Evolutionary conservation across 1,140 invertebrate genomes (phyloP).

Genomic region (Medauroidea extradentata): DNA sequence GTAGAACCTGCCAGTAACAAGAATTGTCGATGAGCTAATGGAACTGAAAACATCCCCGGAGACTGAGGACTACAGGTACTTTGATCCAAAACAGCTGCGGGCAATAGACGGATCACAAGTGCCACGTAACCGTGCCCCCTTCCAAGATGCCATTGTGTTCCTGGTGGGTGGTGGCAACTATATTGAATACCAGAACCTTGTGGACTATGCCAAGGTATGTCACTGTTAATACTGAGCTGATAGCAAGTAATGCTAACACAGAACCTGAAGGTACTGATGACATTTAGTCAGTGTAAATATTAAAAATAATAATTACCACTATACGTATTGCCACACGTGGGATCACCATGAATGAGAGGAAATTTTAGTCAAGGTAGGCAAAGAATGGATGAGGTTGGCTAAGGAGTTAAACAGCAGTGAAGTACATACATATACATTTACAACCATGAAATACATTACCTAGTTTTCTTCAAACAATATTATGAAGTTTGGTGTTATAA

Average conservation of each 20-base stretch:
- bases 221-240: constrained; percentile 4
- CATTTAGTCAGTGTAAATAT: too few relatives aligned
- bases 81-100: constrained; percentile 88
- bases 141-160: constrained; percentile 92
- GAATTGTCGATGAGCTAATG: constrained; percentile 88
- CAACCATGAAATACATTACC: too few relatives aligned
- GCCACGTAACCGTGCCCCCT: constrained; percentile 59
- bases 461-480: too few relatives aligned
- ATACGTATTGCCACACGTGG: neutral
- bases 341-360: neutral
- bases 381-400: too few relatives aligned
- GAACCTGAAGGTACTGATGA: too few relatives aligned
- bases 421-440: too few relatives aligned
- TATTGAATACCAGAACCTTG: constrained; percentile 98
- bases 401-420: too few relatives aligned
- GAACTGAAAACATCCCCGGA: constrained; percentile 75
- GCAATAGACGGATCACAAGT: constrained; percentile 50
- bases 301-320: too few relatives aligned
- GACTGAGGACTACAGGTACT: constrained; percentile 83
- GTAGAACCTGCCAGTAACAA: constrained; percentile 84
- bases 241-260: too few relatives aligned
- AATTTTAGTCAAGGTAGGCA: neutral
- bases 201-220: constrained; percentile 84
- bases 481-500: too few relatives aligned
- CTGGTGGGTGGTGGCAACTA: constrained; percentile 98